Conservation (phyloP, 2,797 vertebrate genomes). For the Acanthurus leucopareius region DNA sequence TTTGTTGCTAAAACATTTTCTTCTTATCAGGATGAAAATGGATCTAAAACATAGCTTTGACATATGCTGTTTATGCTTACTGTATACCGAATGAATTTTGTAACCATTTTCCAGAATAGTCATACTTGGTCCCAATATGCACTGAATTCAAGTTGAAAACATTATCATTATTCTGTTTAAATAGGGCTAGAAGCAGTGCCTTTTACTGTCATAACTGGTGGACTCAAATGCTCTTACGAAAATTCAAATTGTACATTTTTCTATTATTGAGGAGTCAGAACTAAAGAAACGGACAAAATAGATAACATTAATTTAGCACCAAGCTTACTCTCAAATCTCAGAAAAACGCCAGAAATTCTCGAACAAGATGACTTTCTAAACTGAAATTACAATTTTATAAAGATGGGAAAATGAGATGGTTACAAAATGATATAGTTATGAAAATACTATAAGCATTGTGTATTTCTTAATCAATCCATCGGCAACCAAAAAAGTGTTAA, state of each 20-base stretch:
- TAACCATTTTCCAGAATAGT: neutral
- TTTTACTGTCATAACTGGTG: neutral
- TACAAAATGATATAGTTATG: neutral
- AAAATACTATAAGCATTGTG: neutral
- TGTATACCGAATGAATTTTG: neutral
- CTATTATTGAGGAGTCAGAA: neutral
- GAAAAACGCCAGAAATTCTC: neutral
- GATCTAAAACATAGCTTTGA: neutral
- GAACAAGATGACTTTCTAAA: neutral
- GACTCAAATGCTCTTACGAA: neutral
- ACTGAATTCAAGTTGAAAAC: neutral
- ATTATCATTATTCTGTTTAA: neutral
- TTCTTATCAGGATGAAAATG: neutral
- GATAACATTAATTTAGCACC: neutral
- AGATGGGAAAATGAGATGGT: neutral
- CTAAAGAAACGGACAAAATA: neutral
- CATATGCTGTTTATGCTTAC: neutral
- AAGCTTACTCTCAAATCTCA: neutral
- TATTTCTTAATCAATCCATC: no score
- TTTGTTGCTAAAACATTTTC: neutral
- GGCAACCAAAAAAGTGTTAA: no score
- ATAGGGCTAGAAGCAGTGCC: neutral
- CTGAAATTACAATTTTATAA: neutral
- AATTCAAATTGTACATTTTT: neutral
- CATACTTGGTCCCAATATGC: neutral